These are phyloP conservation scores for Emydocephalus ijimae DNA, from an alignment of 2,113 vertebrate species.

Conservation along the genomic window DNA sequence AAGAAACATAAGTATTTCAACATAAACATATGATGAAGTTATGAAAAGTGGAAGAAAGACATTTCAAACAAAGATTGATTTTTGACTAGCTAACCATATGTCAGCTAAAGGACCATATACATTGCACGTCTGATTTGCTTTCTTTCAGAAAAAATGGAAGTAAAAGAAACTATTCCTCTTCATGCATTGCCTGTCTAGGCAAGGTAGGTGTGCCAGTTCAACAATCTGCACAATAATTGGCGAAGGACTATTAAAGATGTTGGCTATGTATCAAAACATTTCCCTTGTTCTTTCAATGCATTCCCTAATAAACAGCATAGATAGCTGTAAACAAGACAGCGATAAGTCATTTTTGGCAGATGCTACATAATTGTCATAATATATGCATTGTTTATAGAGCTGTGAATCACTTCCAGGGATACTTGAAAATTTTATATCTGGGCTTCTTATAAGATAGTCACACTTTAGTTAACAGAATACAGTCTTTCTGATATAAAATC, in stretches of 20 bases:
- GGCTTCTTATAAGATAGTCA: background rate
- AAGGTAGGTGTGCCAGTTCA: background rate
- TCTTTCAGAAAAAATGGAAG: background rate
- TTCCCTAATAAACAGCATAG: background rate
- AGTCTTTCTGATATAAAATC: background rate
- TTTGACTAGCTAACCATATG: constrained; percentile 3
- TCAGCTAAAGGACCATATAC: background rate
- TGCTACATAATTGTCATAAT: background rate
- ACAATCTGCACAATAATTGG: background rate
- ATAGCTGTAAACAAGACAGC: background rate
- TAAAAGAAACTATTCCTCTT: background rate
- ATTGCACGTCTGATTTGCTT: background rate
- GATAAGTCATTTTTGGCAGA: background rate
- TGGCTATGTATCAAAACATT: background rate
- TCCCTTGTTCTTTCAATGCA: background rate
- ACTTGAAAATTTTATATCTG: background rate
- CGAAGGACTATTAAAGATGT: background rate
- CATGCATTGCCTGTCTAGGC: background rate
- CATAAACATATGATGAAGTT: constrained; percentile 20
- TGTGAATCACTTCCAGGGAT: background rate
- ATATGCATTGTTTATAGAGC: background rate
- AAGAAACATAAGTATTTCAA: background rate
- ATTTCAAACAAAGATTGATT: background rate
- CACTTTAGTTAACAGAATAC: background rate
- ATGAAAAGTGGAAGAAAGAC: constrained; percentile 13